Evolutionary conservation across 2,113 vertebrate species (phyloP).

Genomic region (Ceyx margarethae): DNA sequence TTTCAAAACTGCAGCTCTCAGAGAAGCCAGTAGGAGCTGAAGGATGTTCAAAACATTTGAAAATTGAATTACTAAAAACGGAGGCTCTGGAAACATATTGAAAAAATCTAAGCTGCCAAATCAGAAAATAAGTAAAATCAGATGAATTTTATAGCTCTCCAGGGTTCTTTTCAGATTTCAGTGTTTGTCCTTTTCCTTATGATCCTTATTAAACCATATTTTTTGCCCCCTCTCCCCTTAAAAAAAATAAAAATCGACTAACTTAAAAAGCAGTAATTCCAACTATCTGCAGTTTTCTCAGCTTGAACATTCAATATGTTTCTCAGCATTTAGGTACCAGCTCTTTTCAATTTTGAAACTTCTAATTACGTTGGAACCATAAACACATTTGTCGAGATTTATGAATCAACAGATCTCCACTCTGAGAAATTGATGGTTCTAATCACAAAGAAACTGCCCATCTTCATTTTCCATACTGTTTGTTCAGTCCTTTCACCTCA

Average conservation of each 20-base stretch:
- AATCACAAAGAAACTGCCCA: background rate
- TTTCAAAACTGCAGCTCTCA: background rate
- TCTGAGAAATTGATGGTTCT: background rate
- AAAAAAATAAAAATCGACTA: too few species aligned
- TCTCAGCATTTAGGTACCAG: background rate
- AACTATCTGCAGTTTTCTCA: background rate
- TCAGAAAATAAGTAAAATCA: conserved; percentile 35
- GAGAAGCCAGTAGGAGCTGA: background rate
- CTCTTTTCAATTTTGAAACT: background rate
- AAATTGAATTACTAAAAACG: background rate
- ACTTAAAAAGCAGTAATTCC: background rate
- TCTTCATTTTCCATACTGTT: background rate
- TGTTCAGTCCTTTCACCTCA: background rate
- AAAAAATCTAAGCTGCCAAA: conserved; percentile 14
- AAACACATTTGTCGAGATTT: conserved; percentile 32
- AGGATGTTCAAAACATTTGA: background rate
- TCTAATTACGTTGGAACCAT: background rate
- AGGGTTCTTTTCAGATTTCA: conserved; percentile 4
- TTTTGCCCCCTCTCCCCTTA: background rate
- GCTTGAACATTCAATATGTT: background rate
- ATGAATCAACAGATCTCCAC: background rate
- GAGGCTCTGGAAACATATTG: background rate
- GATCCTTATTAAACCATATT: background rate
- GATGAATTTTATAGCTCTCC: background rate
- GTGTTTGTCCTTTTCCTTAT: background rate